phyloP scores from a whole-genome alignment of 2,888 invertebrate genomes.

The Danaus chrysippus region DNA sequence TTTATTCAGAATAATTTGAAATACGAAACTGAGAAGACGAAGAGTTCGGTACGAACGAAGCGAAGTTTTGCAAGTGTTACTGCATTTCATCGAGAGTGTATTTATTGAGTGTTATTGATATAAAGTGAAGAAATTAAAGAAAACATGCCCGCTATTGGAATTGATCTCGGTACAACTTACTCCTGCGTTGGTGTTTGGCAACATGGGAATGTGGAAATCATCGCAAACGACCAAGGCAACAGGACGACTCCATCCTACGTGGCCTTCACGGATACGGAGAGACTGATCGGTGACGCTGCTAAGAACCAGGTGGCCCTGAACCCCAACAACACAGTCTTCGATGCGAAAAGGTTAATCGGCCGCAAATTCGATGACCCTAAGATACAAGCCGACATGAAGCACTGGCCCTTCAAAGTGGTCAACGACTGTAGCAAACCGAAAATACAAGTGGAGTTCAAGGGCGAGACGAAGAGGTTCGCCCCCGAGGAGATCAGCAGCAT shows the following conservation, averaged over 20 bases:
- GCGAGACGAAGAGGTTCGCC: conserved; percentile 81
- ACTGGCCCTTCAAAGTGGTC: conserved; percentile 89
- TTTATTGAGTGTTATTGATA: conserved; percentile 28
- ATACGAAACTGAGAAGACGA: conserved; percentile 49
- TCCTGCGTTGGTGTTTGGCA: too few relatives aligned
- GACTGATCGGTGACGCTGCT: conserved; percentile 84
- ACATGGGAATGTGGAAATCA: too few relatives aligned
- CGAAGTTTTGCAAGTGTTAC: conserved; percentile 35
- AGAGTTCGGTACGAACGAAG: conserved; percentile 51
- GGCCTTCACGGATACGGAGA: conserved; percentile 84
- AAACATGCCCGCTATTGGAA: conserved; percentile 77
- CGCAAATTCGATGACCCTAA: conserved; percentile 84
- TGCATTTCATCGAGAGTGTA: conserved; percentile 23
- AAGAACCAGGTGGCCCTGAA: conserved; percentile 86
- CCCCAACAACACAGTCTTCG: conserved; percentile 86
- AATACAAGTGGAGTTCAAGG: conserved; percentile 83
- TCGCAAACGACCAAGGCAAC: conserved; percentile 84
- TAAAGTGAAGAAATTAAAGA: conserved; percentile 37
- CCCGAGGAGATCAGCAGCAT: conserved; percentile 87
- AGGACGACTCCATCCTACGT: conserved; percentile 87
- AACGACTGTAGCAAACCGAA: conserved; percentile 83
- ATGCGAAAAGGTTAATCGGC: conserved; percentile 90
- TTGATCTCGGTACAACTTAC: conserved; percentile 79
- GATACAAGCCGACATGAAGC: conserved; percentile 88
- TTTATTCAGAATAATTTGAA: conserved; percentile 59